Evolutionary conservation across 1,140 invertebrate genomes (phyloP), one percentile per base, ranked within the genome.

Genomic region (Drosophila santomea): DNA sequence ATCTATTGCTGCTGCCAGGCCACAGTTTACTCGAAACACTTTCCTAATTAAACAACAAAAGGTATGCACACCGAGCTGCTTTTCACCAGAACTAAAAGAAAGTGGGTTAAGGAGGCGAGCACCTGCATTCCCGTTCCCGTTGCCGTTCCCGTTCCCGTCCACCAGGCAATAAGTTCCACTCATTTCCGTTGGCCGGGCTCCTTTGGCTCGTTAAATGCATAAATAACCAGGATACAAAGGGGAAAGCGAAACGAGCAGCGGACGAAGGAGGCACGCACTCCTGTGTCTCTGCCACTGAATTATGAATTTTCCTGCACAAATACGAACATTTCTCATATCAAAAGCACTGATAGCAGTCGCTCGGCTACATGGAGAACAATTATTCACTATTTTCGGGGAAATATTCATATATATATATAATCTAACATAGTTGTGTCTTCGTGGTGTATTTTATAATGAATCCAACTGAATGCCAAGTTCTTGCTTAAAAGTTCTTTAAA

Each of bases 41-140:
- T 79, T 83, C 77, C 84, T 89, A 89, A 88, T 83, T 88, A 88
- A 88, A 69, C 73, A 89, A 78, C 83, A 73, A 83, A 78, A 79
- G 85, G 79, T 80, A 61, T 62, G 56, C 57, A 28, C 17, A 54
- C 20, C 23, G 38, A 41, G 38, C 59, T 41, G 20, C 1, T 20
- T 20, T 20, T 20, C 20, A 20, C 20, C 20, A 20, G 20, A 20
- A 20, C 20, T 20, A 20, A 20, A 20, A 20, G 20, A 23, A 44
- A 28, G 45, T 25, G 23, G 41, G 41, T 25, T 15, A 55, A 48
- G 35, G 14, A 39, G 51, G 44, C 43, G 20, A 28, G 17, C 15
- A 14, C 35, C 25, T 44, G 38, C 47, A 25, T 52, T 38, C 12
- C n/a, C 56, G 32, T 45, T 38, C 12, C n/a, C 56, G 32, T 38